Percentiles rank a stretch among this genome's conserved stretches.
Conservation (phyloP, 1,140 invertebrate species). For the Hirudo medicinalis region DNA sequence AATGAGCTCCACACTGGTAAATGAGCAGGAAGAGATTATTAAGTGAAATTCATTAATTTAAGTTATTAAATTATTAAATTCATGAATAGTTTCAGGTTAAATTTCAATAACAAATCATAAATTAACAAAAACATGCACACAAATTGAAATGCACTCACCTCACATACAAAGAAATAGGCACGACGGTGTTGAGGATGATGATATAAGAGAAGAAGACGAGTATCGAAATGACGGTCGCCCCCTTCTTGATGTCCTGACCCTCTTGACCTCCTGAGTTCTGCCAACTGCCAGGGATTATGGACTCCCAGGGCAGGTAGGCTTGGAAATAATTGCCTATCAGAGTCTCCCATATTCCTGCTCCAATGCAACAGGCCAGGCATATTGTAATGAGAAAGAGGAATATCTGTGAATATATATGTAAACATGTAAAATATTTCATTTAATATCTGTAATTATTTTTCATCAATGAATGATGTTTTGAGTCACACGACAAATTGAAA, state of each 20-base stretch:
- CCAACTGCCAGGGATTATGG: conserved; percentile 56
- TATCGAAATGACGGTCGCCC: conserved; percentile 80
- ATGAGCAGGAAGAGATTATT: neutral
- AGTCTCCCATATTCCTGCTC: conserved; percentile 93
- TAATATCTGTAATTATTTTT: neutral
- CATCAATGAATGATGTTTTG: too few relatives aligned
- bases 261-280: conserved; percentile 23
- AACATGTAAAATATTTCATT: conserved; percentile 4
- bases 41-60: too few relatives aligned
- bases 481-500: neutral
- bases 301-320: conserved; percentile 85
- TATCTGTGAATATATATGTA: conserved; percentile 57
- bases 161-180: conserved; percentile 98
- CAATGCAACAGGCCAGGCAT: conserved; percentile 92
- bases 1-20: conserved; percentile 73
- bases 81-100: too few relatives aligned
- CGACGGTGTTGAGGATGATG: conserved; percentile 97
- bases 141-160: conserved; percentile 48
- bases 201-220: conserved; percentile 98
- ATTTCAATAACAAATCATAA: too few relatives aligned
- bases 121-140: neutral
- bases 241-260: conserved; percentile 46
- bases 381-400: conserved; percentile 93
- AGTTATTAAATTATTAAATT: too few relatives aligned
- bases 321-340: conserved; percentile 61